Percentiles rank a stretch among this genome's conserved stretches.
Evolutionary conservation across 2,113 vertebrate genomes (phyloP).

Genomic region (Callospermophilus lateralis): DNA sequence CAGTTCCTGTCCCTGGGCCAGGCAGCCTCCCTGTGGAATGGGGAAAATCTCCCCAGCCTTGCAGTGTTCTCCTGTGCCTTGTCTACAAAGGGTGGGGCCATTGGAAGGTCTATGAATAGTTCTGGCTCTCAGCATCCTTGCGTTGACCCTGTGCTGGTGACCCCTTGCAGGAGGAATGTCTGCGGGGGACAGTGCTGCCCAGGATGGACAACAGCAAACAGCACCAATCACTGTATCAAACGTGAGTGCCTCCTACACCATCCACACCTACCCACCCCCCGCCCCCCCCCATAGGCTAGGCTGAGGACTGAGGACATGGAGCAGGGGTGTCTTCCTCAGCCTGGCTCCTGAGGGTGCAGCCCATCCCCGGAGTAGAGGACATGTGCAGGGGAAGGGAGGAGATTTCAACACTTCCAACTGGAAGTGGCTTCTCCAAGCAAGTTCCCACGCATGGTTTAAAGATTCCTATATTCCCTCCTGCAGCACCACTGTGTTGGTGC

Average conservation of each 20-base stretch:
- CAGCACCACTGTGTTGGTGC: neutral
- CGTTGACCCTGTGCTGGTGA: conserved; percentile 78
- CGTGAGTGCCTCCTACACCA: conserved; percentile 90
- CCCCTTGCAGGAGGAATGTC: conserved; percentile 92
- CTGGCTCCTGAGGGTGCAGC: neutral
- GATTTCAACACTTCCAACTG: neutral
- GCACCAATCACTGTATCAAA: conserved; percentile 96
- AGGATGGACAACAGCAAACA: conserved; percentile 94
- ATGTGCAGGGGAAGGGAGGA: neutral
- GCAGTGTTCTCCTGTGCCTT: neutral
- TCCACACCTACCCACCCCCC: too few species aligned
- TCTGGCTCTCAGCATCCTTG: conserved; percentile 44
- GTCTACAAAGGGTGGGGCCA: neutral
- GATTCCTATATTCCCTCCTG: neutral
- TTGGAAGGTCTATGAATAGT: neutral
- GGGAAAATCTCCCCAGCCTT: neutral
- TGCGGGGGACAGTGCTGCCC: conserved; percentile 97
- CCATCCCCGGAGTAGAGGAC: neutral
- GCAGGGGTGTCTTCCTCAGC: neutral
- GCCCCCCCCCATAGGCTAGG: rapidly evolving
- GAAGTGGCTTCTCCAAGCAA: neutral
- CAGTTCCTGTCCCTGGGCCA: neutral
- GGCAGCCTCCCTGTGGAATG: rapidly evolving
- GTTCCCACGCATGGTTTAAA: neutral
- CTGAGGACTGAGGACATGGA: neutral